phyloP scores from a whole-genome alignment of 2,888 invertebrate genomes.

The Schizotus pectinicornis region DNA sequence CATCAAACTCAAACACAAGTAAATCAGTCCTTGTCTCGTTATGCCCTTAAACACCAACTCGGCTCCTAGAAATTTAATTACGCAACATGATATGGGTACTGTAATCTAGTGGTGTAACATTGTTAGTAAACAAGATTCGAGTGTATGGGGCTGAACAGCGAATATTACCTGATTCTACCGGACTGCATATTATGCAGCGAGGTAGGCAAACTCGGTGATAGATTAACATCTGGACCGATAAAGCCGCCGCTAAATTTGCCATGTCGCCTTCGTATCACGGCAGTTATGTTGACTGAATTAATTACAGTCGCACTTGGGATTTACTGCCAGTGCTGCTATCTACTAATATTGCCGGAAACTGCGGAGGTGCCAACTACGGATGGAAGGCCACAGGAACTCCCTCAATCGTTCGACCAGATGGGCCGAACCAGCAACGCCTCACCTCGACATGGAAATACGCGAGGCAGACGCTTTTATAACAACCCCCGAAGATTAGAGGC shows the following conservation, averaged over 20 bases:
- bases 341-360: not conserved
- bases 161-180: conserved; percentile 16
- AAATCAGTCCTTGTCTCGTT: conserved; percentile 49
- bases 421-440: too few species aligned
- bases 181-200: conserved; percentile 20
- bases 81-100: conserved; percentile 32
- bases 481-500: too few species aligned
- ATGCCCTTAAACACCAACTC: conserved; percentile 29
- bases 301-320: conserved; percentile 16
- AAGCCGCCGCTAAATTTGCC: conserved; percentile 13
- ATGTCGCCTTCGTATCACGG: conserved; percentile 12
- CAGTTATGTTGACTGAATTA: conserved; percentile 18
- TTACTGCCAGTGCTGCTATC: conserved; percentile 10
- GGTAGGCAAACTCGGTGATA: conserved; percentile 1
- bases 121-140: conserved; percentile 26
- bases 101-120: conserved; percentile 28
- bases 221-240: conserved; percentile 15
- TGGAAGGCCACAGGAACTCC: too few species aligned
- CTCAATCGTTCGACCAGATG: too few species aligned
- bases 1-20: conserved; percentile 50
- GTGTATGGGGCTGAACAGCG: conserved; percentile 3
- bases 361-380: too few species aligned
- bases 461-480: too few species aligned
- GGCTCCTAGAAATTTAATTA: conserved; percentile 40
- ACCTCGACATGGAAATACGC: too few species aligned